phyloP scores from a whole-genome alignment of 2,113 vertebrate species.

The Delphinus delphis region DNA sequence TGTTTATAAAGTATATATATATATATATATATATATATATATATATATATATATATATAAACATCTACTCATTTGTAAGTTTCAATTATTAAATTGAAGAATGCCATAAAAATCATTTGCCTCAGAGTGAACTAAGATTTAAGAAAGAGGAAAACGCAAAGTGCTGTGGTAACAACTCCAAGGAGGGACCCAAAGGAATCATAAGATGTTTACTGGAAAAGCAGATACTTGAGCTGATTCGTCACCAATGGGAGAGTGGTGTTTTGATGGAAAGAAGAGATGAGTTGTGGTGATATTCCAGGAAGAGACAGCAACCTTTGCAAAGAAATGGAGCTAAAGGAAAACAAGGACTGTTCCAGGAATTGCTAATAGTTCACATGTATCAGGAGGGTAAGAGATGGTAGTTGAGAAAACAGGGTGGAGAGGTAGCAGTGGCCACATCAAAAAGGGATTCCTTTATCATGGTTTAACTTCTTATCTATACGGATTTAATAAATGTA shows the following conservation, averaged over 20 bases:
- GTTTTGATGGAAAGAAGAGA: background rate
- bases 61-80: background rate
- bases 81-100: background rate
- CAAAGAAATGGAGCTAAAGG: background rate
- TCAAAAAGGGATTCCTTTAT: background rate
- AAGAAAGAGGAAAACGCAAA: background rate
- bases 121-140: background rate
- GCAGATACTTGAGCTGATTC: background rate
- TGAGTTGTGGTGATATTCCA: background rate
- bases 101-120: background rate
- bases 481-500: background rate
- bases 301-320: background rate
- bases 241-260: background rate
- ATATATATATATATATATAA: background rate
- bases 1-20: background rate
- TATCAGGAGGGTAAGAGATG: background rate
- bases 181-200: background rate
- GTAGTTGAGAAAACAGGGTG: background rate
- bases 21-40: too few relatives aligned
- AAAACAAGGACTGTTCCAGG: background rate
- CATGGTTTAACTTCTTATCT: background rate
- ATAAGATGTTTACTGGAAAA: background rate
- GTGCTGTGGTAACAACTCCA: background rate
- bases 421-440: rapidly evolving
- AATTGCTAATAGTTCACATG: background rate